Percentiles rank a stretch among this genome's conserved stretches.
phyloP scores from a whole-genome alignment of 92 coral and sea anemone species.

The Anthopleura xanthogrammica region DNA sequence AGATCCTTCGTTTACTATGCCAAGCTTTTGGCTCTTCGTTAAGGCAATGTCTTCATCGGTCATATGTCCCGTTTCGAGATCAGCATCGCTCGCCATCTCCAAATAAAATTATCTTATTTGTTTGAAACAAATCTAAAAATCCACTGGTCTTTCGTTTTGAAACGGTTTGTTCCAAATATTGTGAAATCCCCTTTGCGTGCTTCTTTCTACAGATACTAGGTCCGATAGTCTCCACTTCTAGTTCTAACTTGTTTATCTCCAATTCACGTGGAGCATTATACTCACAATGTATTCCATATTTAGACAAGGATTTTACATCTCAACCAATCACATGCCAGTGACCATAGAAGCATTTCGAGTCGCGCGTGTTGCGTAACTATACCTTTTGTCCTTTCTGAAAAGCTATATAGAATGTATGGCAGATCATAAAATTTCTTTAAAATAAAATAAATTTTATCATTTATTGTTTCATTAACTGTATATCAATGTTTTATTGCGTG shows the following conservation, averaged over 20 bases:
- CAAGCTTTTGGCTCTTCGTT: slow-evolving; percentile 39
- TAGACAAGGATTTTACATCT: neutral
- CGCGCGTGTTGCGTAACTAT: slow-evolving; percentile 11
- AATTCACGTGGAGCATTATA: slow-evolving; percentile 33
- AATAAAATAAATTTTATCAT: no score
- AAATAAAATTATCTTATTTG: neutral
- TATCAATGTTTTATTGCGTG: no score
- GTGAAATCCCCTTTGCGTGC: neutral
- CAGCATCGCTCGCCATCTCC: slow-evolving; percentile 15
- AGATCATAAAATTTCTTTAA: no score
- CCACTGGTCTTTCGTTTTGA: neutral
- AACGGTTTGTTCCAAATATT: neutral
- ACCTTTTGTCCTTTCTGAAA: no score
- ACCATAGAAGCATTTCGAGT: slow-evolving; percentile 10
- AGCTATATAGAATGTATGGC: no score
- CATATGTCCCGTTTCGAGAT: slow-evolving; percentile 25
- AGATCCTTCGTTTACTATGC: slow-evolving; percentile 45
- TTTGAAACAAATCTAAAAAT: neutral
- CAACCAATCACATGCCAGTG: slow-evolving; percentile 17
- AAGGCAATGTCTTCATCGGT: slow-evolving; percentile 41
- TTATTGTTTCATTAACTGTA: no score
- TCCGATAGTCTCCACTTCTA: neutral
- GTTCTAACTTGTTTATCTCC: slow-evolving; percentile 14
- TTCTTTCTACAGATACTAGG: neutral
- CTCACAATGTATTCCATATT: slow-evolving; percentile 24